A percentile compares a stretch with the other conserved stretches of the same genome.
These are phyloP conservation scores for Pristionchus japonicus DNA, from an alignment of 2,888 invertebrate species.

Conservation along the genomic window DNA sequence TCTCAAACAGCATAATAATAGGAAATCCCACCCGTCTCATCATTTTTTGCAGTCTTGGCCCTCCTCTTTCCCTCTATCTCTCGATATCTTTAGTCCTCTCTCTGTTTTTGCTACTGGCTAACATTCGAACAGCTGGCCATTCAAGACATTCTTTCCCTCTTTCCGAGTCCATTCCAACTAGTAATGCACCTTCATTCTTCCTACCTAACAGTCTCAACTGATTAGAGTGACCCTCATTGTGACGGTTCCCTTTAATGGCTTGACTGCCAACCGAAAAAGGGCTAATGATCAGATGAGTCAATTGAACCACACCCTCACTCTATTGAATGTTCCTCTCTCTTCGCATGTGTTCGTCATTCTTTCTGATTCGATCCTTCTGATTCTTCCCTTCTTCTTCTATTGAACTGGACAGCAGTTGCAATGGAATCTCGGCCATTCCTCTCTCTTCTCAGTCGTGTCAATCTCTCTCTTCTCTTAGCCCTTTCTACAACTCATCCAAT, in stretches of 20 bases:
- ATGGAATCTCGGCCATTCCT: not conserved
- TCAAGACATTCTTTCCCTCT: not conserved
- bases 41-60: not conserved
- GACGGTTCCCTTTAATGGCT: not conserved
- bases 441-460: not conserved
- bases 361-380: conserved; percentile 4
- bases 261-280: not conserved
- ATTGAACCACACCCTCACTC: not conserved
- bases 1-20: conserved; percentile 6
- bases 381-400: not conserved
- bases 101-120: conserved; percentile 31
- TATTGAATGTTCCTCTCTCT: not conserved
- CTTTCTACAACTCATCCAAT: not conserved
- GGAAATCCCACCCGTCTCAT: conserved; percentile 30
- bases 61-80: not conserved
- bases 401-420: not conserved
- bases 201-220: not conserved
- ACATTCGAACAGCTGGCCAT: conserved; percentile 6
- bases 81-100: conserved; percentile 21
- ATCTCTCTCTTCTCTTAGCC: not conserved
- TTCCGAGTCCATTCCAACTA: not conserved
- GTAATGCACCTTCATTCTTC: not conserved
- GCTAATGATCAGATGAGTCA: not conserved
- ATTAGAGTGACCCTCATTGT: not conserved
- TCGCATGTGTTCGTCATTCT: not conserved